Percentiles rank a stretch among this genome's conserved stretches.
Conservation (phyloP, 2,888 invertebrate genomes). For the Oscheius onirici region DNA sequence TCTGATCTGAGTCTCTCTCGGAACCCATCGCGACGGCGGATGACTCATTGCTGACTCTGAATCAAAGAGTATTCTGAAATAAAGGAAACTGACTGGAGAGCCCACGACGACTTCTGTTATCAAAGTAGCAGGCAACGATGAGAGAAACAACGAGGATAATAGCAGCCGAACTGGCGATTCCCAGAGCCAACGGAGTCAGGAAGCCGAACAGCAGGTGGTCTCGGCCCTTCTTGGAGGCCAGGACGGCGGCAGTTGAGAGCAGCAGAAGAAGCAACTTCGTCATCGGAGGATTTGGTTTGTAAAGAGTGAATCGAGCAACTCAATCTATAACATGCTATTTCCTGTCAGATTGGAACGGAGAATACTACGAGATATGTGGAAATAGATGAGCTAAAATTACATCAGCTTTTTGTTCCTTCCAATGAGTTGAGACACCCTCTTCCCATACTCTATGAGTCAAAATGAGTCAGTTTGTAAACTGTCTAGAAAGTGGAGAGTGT, state of each 20-base stretch:
- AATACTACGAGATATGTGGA: too few relatives aligned
- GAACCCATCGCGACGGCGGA: background rate
- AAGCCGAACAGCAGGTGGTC: background rate
- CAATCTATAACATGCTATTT: too few relatives aligned
- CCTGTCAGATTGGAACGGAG: too few relatives aligned
- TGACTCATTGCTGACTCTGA: background rate
- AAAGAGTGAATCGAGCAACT: too few relatives aligned
- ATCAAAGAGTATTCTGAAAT: background rate
- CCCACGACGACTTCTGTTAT: constrained; percentile 4
- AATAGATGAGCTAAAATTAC: too few relatives aligned
- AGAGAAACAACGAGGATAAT: background rate
- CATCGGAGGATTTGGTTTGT: too few relatives aligned
- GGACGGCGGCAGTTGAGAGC: background rate
- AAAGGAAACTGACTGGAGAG: background rate
- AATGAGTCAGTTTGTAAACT: too few relatives aligned
- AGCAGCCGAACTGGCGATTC: background rate
- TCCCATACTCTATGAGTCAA: too few relatives aligned
- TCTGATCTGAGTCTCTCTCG: background rate
- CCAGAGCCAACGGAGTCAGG: background rate
- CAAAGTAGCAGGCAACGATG: constrained; percentile 10
- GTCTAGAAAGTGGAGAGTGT: too few relatives aligned
- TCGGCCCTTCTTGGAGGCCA: background rate
- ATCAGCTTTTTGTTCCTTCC: too few relatives aligned
- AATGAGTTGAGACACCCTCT: too few relatives aligned
- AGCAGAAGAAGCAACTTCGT: background rate